These are phyloP conservation scores for Choloepus hoffmanni DNA, from an alignment of 2,113 vertebrate genomes.

Conservation along the genomic window DNA sequence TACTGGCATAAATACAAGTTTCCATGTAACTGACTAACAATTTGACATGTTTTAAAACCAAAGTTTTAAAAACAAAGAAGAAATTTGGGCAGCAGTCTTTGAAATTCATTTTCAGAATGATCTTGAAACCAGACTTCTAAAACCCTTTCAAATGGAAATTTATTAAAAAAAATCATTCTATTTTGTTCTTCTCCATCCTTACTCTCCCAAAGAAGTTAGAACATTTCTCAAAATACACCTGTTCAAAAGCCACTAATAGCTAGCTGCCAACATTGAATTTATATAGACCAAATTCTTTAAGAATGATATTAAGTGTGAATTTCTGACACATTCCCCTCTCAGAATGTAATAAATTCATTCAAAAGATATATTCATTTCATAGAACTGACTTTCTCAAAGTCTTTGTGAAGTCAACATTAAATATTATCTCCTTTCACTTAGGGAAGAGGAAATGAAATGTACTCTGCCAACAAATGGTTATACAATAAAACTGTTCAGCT, in stretches of 20 bases:
- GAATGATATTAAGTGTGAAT: background rate
- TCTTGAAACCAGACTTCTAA: background rate
- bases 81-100: background rate
- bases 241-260: background rate
- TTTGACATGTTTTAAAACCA: background rate
- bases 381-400: background rate
- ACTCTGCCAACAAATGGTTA: background rate
- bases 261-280: background rate
- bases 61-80: background rate
- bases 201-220: background rate
- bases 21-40: background rate
- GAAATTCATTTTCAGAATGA: constrained; percentile 21
- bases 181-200: background rate
- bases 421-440: constrained; percentile 24
- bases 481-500: background rate
- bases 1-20: background rate
- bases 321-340: background rate
- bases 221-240: background rate
- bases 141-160: background rate
- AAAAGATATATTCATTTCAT: constrained; percentile 25
- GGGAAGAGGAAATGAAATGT: background rate
- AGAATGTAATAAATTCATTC: constrained; percentile 30
- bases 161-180: background rate
- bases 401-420: constrained; percentile 28
- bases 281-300: background rate